Percentiles rank a stretch among this genome's conserved stretches.
Evolutionary conservation across 1,140 invertebrate species (phyloP).

Genomic region (Drosophila azteca): DNA sequence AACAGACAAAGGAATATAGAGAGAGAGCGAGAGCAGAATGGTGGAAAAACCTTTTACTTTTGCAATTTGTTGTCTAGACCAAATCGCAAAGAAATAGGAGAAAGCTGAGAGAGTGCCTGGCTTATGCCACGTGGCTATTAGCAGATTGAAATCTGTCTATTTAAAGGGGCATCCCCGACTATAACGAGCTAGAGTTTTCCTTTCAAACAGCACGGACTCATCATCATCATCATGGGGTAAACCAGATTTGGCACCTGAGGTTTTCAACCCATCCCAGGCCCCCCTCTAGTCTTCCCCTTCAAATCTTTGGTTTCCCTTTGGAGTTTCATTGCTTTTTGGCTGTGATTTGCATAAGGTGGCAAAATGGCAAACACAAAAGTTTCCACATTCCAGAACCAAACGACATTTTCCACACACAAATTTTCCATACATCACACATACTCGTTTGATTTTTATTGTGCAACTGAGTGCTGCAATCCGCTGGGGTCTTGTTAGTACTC

Average conservation of each 20-base stretch:
- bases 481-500: conserved; percentile 62
- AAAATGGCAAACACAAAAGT: conserved; percentile 58
- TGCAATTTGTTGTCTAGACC: conserved; percentile 67
- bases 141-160: conserved; percentile 66
- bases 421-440: conserved; percentile 17
- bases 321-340: conserved; percentile 28
- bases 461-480: conserved; percentile 28
- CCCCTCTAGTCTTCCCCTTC: conserved; percentile 1
- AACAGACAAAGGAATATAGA: conserved; percentile 33
- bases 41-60: conserved; percentile 67
- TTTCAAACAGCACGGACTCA: conserved; percentile 30
- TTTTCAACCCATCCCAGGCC: no score
- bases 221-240: conserved; percentile 41
- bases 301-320: conserved; percentile 12
- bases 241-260: conserved; percentile 1
- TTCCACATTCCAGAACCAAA: conserved; percentile 22
- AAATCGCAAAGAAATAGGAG: conserved; percentile 6
- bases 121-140: conserved; percentile 68
- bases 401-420: conserved; percentile 32
- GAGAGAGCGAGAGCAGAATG: conserved; percentile 25
- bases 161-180: conserved; percentile 28
- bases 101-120: conserved; percentile 28
- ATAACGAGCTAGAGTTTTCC: conserved; percentile 26
- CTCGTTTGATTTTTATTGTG: conserved; percentile 68
- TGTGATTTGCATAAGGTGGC: conserved; percentile 61